Evolutionary conservation across 2,888 invertebrate genomes (phyloP), one percentile per base, ranked within the genome.

Genomic region (Rhorus exstirpatorius): DNA sequence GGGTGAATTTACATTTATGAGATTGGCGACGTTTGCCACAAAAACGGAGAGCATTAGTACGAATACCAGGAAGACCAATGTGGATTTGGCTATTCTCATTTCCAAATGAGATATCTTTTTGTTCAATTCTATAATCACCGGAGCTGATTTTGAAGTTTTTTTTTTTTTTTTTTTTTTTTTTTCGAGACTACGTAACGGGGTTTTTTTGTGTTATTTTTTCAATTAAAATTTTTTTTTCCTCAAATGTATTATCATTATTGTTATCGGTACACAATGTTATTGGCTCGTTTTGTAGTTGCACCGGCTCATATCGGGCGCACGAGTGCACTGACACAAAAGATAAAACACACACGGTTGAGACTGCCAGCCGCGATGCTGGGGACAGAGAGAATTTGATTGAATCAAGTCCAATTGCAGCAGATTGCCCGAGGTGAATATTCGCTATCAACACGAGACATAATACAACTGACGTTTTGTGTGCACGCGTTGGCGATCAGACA

Each of bases 21-120:
- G 93, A 93, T 95, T 96, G 65, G 95, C 94, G 83, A 96, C 94
- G 93, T 95, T 96, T 24, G 96, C 96, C 88, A 96, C 94, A 88
- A 96, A 94, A 88, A 96, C 94, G 70, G 96, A 96, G 63, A 96
- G 92, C 87, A 96, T 93, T 86, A 96, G 92, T 89, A 96, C 94
- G 79, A 95, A 93, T 89, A 95, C 93, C 80, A 96, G 90, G 79
- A 96, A 90, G 82, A 95, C 93, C 83, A 96, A 90, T 12, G 95
- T 94, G 79, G 94, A 94, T 93, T 95, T 96, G 41, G 95, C 94
- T 87, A 96, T 93, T 92, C 95, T 95, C 96, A 96, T 96, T 88
- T 91, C 87, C 84, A 75, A 60, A 51, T 55, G 10, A 44, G 7
- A 76, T 4, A 3, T 38, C 26, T 26, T 46, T 35, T 70, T 53